Conservation (phyloP, 2,888 invertebrate genomes). For the Parnassius orleans region DNA sequence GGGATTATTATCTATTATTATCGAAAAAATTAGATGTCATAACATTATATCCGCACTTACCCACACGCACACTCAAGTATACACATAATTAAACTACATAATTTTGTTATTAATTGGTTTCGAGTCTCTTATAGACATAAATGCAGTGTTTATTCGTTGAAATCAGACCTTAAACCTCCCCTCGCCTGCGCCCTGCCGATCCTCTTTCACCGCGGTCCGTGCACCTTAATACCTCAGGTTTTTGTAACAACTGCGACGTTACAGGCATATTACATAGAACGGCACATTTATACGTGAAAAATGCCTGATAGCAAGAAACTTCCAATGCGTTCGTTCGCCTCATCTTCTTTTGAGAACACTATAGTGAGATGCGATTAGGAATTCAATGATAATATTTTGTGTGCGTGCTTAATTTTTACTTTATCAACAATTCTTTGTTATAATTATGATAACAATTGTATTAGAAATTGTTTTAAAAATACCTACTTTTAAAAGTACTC, state of each 20-base stretch:
- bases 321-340: constrained; percentile 57
- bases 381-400: constrained; percentile 22
- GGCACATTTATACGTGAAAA: constrained; percentile 49
- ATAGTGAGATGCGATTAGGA: constrained; percentile 42
- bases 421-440: no score
- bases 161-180: constrained; percentile 38
- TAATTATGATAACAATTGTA: no score
- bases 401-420: background rate
- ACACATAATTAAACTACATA: no score
- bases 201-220: constrained; percentile 33
- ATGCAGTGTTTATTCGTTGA: constrained; percentile 52
- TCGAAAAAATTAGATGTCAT: no score
- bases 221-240: constrained; percentile 55
- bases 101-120: background rate
- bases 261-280: constrained; percentile 32
- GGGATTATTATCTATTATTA: no score
- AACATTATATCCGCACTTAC: no score
- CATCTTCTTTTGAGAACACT: constrained; percentile 45
- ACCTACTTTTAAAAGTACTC: no score
- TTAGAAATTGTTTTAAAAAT: no score
- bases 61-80: no score
- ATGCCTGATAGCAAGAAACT: constrained; percentile 53
- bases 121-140: background rate
- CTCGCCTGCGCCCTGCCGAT: constrained; percentile 12
- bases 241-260: constrained; percentile 47